These are phyloP conservation scores for Steatornis caripensis DNA, from an alignment of 2,113 vertebrate species.

Conservation along the genomic window DNA sequence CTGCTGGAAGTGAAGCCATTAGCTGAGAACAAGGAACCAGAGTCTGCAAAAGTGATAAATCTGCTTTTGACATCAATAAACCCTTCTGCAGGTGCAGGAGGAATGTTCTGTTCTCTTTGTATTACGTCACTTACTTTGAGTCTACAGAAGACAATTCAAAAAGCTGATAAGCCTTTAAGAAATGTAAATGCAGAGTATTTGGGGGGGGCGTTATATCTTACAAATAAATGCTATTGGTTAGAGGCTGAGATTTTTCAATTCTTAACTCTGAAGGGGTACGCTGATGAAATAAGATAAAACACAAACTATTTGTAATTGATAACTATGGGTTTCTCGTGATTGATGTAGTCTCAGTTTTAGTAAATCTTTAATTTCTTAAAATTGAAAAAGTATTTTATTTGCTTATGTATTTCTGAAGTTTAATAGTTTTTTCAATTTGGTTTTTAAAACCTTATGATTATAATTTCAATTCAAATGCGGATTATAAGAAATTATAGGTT, in stretches of 20 bases:
- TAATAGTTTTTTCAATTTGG: neutral
- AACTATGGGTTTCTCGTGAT: neutral
- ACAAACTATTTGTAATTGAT: neutral
- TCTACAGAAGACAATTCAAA: neutral
- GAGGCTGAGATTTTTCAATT: neutral
- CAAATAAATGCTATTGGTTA: neutral
- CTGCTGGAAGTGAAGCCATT: neutral
- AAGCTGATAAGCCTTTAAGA: neutral
- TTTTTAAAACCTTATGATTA: neutral
- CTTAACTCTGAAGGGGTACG: neutral
- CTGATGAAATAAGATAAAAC: neutral
- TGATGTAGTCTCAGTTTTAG: neutral
- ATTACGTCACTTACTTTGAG: neutral
- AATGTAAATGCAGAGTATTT: neutral
- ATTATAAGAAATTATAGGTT: neutral
- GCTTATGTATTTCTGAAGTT: neutral
- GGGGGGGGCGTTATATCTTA: neutral
- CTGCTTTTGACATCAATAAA: neutral
- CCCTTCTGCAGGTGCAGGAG: neutral
- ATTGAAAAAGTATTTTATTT: neutral
- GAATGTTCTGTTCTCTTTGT: neutral
- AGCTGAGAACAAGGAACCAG: neutral
- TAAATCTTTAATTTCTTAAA: neutral
- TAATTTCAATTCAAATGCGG: neutral
- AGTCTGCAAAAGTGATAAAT: neutral